These are phyloP conservation scores for Sebastes reedi DNA, from an alignment of 2,797 vertebrate species.

Conservation along the genomic window DNA sequence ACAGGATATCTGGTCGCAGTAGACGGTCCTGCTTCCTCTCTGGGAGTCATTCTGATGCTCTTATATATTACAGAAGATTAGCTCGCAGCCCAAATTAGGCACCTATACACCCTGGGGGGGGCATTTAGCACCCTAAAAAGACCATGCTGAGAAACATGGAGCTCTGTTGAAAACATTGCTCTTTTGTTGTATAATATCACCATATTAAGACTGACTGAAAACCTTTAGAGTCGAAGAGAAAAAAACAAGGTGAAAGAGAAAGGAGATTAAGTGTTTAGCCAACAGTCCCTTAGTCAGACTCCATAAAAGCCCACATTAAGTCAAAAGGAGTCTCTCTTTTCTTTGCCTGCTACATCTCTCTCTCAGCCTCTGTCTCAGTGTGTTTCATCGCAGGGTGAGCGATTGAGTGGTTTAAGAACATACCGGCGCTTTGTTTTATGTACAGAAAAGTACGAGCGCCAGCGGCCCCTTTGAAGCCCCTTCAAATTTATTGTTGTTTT, in stretches of 20 bases:
- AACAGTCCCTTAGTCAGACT: conserved; percentile 41
- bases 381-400: conserved; percentile 62
- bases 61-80: conserved; percentile 19
- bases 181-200: conserved; percentile 32
- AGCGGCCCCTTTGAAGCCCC: conserved; percentile 71
- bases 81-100: neutral
- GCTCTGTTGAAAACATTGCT: conserved; percentile 1
- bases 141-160: neutral
- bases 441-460: conserved; percentile 56
- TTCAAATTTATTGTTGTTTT: conserved; percentile 80
- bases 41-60: neutral
- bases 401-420: conserved; percentile 62
- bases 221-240: neutral
- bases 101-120: neutral
- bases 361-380: conserved; percentile 45
- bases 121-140: neutral
- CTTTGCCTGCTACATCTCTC: conserved; percentile 33
- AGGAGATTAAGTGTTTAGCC: conserved; percentile 35
- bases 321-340: conserved; percentile 49
- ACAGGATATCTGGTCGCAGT: conserved; percentile 18
- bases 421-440: conserved; percentile 74
- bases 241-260: conserved; percentile 11
- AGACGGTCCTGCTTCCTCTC: neutral
- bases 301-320: conserved; percentile 55
- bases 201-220: conserved; percentile 39